phyloP scores from a whole-genome alignment of 2,113 vertebrate genomes.

The Dasyornis broadbenti region DNA sequence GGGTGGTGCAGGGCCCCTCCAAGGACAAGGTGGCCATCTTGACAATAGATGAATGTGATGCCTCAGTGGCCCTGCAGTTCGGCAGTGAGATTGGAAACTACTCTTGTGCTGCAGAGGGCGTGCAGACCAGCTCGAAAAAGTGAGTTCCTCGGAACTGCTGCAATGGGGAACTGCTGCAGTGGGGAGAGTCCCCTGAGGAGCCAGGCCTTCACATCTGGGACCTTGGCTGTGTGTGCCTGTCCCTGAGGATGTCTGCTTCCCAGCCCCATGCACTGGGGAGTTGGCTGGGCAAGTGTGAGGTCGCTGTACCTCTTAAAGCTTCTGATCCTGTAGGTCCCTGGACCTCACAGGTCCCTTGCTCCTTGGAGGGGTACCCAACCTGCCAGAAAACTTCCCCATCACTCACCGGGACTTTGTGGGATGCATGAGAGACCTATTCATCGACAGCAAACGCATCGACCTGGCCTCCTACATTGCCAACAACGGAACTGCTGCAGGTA shows the following conservation, averaged over 20 bases:
- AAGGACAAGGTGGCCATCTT: slow-evolving; percentile 95
- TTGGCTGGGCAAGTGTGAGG: not conserved
- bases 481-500: slow-evolving; percentile 91
- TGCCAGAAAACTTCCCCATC: slow-evolving; percentile 93
- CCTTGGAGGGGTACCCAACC: slow-evolving; percentile 93
- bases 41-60: slow-evolving; percentile 91
- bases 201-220: not conserved
- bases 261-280: not conserved
- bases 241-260: not conserved
- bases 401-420: slow-evolving; percentile 90
- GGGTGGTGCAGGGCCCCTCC: slow-evolving; percentile 91
- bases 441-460: slow-evolving; percentile 89
- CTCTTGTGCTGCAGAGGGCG: slow-evolving; percentile 91
- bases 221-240: not conserved
- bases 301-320: not conserved
- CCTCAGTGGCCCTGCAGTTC: slow-evolving; percentile 88
- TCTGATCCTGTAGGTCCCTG: slow-evolving; percentile 80
- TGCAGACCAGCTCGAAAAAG: slow-evolving; percentile 97
- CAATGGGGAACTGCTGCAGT: rapidly evolving
- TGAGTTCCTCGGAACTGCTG: slow-evolving; percentile 66
- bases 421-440: slow-evolving; percentile 94
- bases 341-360: slow-evolving; percentile 96
- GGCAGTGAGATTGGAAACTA: slow-evolving; percentile 91
- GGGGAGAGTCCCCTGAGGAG: not conserved
- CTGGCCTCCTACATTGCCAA: slow-evolving; percentile 93